phyloP scores from a whole-genome alignment of 2,888 invertebrate genomes.

The Caradrina kadenii region DNA sequence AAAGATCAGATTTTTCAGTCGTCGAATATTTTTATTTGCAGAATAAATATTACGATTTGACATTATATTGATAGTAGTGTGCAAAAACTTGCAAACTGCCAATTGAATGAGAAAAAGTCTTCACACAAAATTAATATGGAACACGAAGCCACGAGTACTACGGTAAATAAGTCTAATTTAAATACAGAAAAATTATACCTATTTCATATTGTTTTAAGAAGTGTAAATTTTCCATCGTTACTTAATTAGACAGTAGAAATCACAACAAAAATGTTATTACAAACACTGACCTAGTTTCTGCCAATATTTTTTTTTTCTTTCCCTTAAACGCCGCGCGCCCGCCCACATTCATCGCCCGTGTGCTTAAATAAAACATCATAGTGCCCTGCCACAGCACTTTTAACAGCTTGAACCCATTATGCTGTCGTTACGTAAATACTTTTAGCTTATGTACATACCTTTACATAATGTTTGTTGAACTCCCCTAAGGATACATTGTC shows the following conservation, averaged over 20 bases:
- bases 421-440: slow-evolving; percentile 79
- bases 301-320: neutral
- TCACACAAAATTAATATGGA: no score
- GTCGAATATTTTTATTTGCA: no score
- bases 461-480: slow-evolving; percentile 70
- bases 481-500: slow-evolving; percentile 53
- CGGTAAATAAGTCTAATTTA: no score
- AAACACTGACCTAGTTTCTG: neutral
- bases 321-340: neutral
- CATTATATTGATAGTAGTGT: no score
- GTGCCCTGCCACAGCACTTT: slow-evolving; percentile 66
- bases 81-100: no score
- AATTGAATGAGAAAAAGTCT: no score
- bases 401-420: slow-evolving; percentile 77
- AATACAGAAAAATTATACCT: no score
- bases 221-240: neutral
- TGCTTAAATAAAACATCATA: slow-evolving; percentile 54
- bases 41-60: no score
- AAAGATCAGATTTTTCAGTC: no score
- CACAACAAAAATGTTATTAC: neutral
- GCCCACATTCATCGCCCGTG: neutral
- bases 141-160: no score
- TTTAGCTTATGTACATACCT: slow-evolving; percentile 75
- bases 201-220: no score
- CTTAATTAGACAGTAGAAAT: neutral